Evolutionary conservation across 2,888 invertebrate species (phyloP), one percentile per base, ranked within the genome.

Genomic region (Altica lythri): DNA sequence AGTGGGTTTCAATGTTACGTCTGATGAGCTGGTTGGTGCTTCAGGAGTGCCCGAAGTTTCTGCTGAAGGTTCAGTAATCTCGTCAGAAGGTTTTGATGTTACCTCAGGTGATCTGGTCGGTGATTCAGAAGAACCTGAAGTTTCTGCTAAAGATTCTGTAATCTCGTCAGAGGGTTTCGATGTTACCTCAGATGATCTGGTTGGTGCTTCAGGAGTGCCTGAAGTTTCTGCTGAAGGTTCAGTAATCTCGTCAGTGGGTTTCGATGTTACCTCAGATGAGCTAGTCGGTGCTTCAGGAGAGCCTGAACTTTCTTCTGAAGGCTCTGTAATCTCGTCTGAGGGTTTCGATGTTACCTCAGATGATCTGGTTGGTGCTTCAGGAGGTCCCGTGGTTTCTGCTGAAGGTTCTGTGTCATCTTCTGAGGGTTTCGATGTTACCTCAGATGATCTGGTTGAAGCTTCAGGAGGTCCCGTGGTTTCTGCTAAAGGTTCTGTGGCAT

Each of bases 51-150:
- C n/a, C n/a, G n/a, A n/a, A n/a, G n/a, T n/a, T n/a, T n/a, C n/a
- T n/a, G n/a, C n/a, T n/a, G n/a, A n/a, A n/a, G 50, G 10, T 50
- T 55, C 48, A 8, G 57, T 51, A 12, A 45, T 14, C 10, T 30
- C 32, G 27, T 42, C 53, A 17, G 14, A 1, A 27, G 47, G 25
- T 38, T 18, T 30, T 16, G 14, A 19, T 5, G 42, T 30, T 38
- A n/a, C 2, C 16, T 34, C 34, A 16, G 34, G 16, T 34, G 4
- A 1, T 8, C 16, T 14, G 9, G 14, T 34, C n/a, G n/a, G n/a
- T n/a, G n/a, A n/a, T n/a, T n/a, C n/a, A n/a, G 3, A 1, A 2
- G 17, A 4, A 16, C n/a, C 4, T 12, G 14, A 14, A 35, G 17
- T 18, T 18, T 18, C 18, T 18, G 17, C 37, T 14, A 13, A 12